Evolutionary conservation across 2,888 invertebrate species (phyloP).

Genomic region (Spisula subtruncata): DNA sequence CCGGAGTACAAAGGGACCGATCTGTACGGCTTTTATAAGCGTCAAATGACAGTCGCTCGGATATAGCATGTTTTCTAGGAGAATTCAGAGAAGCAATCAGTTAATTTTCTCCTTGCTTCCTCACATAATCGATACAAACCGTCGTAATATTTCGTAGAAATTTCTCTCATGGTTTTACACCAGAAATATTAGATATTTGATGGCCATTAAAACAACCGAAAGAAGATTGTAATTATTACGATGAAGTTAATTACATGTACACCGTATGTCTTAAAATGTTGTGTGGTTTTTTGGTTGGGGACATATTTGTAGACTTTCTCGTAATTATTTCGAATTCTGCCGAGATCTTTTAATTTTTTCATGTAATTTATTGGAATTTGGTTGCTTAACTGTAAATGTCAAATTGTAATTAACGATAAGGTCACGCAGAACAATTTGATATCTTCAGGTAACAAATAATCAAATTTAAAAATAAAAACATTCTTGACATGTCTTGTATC

Average conservation of each 20-base stretch:
- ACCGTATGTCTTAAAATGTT: slow-evolving; percentile 8
- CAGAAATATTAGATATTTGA: slow-evolving; percentile 40
- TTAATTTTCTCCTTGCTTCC: slow-evolving; percentile 56
- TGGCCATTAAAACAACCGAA: slow-evolving; percentile 9
- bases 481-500: no score
- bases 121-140: slow-evolving; percentile 38
- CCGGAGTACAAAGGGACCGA: slow-evolving; percentile 62
- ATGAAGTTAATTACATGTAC: slow-evolving; percentile 5
- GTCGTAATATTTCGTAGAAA: slow-evolving; percentile 59
- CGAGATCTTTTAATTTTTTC: no score
- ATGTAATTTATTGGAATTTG: no score
- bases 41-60: slow-evolving; percentile 53
- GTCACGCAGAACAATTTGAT: no score
- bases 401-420: no score
- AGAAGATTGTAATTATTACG: slow-evolving; percentile 4
- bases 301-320: background rate
- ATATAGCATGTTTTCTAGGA: slow-evolving; percentile 37
- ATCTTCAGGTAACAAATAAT: no score
- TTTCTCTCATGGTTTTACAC: slow-evolving; percentile 43
- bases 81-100: slow-evolving; percentile 59
- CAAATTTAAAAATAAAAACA: no score
- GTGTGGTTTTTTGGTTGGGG: background rate
- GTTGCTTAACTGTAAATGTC: no score
- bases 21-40: slow-evolving; percentile 52
- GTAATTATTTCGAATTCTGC: no score